Evolutionary conservation across 2,797 vertebrate species (phyloP), one percentile per base, ranked within the genome.

Genomic region (Streptopelia turtur): DNA sequence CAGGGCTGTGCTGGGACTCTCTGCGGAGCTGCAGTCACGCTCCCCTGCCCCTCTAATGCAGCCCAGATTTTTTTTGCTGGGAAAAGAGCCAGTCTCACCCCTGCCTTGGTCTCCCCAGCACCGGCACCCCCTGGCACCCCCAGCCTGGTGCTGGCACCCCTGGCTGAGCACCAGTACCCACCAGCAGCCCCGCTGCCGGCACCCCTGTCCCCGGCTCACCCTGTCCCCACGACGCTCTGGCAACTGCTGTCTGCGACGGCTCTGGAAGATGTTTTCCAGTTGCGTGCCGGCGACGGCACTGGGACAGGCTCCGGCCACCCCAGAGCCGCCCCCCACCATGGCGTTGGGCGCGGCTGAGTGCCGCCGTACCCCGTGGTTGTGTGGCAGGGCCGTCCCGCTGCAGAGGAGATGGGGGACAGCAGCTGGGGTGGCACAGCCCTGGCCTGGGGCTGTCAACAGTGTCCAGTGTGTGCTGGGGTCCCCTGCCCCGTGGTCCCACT

Each of bases 251-350:
- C 15, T 43, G 61, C 9, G 3, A n/a, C 0, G 35, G 53, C 17
- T 59, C 18, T 13, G 83, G 31, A 56, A 77, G 27, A 28, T 49
- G 25, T 45, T 81, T 94, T 89, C 94, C 13, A 4, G 83, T 86
- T 83, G 77, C 11, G 61, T 64, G 87, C n/a, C 2, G 39, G 60
- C 33, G 9, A 27, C 10, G 13, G 70, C 81, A 84, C 87, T 92
- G 95, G 95, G 90, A 89, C 1, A 25, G 91, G 82, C 91, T 94
- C 50, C 6, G n/a, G 79, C 92, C 91, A 84, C 91, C 87, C 93
- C 91, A 86, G 89, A 84, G 90, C 95, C 90, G 43, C 57, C 88
- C 95, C 88, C 77, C 1, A 55, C 69, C 69, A 15, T 13, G 94
- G 79, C 25, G 66, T 22, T 8, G 31, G 50, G 81, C 2, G 5